A percentile compares a stretch with the other conserved stretches of the same genome.
Evolutionary conservation across 2,113 vertebrate genomes (phyloP).

Genomic region (Panthera leo): DNA sequence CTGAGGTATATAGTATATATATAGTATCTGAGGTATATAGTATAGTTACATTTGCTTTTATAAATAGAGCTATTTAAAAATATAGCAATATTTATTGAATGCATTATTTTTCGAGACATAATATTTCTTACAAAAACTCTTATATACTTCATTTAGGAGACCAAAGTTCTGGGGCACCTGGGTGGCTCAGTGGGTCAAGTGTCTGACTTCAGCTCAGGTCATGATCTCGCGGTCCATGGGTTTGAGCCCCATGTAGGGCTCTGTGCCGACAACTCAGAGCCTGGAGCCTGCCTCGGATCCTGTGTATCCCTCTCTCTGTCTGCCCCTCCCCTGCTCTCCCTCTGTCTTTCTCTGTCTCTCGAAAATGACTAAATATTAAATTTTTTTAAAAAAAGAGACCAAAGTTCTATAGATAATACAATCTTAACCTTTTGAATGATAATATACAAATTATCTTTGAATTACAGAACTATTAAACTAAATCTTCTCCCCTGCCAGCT

Average conservation of each 20-base stretch:
- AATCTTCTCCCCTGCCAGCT: accelerated
- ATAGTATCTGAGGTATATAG: neutral
- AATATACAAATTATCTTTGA: neutral
- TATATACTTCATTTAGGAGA: neutral
- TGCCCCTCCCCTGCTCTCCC: no score
- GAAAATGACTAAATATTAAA: no score
- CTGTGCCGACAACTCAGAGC: no score
- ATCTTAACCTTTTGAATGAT: neutral
- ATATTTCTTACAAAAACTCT: neutral
- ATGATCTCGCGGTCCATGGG: no score
- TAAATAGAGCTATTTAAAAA: neutral
- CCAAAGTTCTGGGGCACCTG: neutral
- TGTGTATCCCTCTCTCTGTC: no score
- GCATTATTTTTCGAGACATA: neutral
- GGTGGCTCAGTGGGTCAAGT: no score
- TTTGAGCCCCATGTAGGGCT: no score
- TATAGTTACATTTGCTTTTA: neutral
- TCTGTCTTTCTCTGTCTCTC: no score
- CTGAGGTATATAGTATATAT: neutral
- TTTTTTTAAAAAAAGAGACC: no score
- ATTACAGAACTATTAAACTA: neutral
- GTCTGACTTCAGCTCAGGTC: no score
- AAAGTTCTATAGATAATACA: neutral
- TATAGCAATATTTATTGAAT: neutral
- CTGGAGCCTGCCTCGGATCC: no score